Base-by-base conservation (phyloP, 2,888 invertebrate species). In the Conus canariensis region DNA sequence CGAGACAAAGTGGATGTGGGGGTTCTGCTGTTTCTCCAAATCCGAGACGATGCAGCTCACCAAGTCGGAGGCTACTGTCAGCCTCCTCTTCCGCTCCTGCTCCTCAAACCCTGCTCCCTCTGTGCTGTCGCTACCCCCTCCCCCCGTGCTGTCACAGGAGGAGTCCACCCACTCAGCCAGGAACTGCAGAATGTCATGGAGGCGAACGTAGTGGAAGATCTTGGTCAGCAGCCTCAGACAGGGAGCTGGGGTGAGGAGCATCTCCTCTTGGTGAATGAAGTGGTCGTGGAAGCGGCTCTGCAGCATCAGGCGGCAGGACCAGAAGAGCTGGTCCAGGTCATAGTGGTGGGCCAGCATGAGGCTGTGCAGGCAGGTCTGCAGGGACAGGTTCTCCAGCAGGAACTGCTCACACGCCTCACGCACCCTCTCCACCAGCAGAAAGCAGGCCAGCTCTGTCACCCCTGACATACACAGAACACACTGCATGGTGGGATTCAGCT, bases 351-450 rank as follows among this genome's bases (percentile, higher is more conserved):
- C 89, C 59, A 89, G 60, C 30, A 0, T 85, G 74, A 89, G 85
- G 59, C 70, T 56, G 5, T n/a, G 30, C 22, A 89, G 85, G 67
- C 89, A 89, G 59, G 74, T 85, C 12, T 85, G 74, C 0, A 85
- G 22, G 25, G 14, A 14, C 8, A 89, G 67, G 25, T 85, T 74
- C n/a, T 89, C 85, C 59, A 85, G 56, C 59, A 89, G 60, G 85
- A 85, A 85, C 14, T 7, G 16, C 89, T 70, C 25, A 19, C 89
- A 89, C 74, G 70, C 7, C 10, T 14, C 74, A 2, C 74, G 85
- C 25, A 85, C 89, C 56, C 85, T n/a, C 22, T 89, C 89, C 85
- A 89, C 85, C 77, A 89, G 30, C 85, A 89, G 74, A 59, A 67
- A 89, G 60, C 85, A 85, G 1, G 89, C 85, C 70, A 89, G 89